phyloP scores from a whole-genome alignment of 2,797 vertebrate genomes.

The Onychomys torridus region DNA sequence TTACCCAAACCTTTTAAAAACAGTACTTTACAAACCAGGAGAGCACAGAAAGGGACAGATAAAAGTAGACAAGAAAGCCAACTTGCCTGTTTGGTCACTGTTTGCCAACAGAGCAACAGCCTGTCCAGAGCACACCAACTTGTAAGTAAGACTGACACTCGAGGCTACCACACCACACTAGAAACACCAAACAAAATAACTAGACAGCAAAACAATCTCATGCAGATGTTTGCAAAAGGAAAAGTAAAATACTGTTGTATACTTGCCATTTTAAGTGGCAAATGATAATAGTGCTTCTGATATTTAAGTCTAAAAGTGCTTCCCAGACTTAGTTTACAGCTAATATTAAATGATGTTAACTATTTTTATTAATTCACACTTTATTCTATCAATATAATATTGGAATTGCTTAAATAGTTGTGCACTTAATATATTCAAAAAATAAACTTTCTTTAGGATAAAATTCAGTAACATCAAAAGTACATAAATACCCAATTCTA shows the following conservation, averaged over 20 bases:
- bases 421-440: neutral
- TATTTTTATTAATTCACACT: neutral
- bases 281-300: neutral
- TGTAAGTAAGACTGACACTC: neutral
- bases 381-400: neutral
- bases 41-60: neutral
- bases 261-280: neutral
- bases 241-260: neutral
- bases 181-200: neutral
- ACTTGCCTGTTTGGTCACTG: neutral
- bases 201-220: neutral
- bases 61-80: neutral
- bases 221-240: neutral
- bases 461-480: neutral
- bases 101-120: no score
- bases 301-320: neutral
- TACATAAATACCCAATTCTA: neutral
- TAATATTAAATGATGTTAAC: neutral
- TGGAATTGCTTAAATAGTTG: neutral
- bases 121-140: neutral
- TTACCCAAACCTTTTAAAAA: neutral
- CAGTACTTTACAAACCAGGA: neutral
- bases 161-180: neutral
- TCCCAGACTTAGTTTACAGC: neutral
- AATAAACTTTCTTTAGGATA: neutral